Percentiles rank a stretch among this genome's conserved stretches.
Evolutionary conservation across 2,888 invertebrate genomes (phyloP).

Genomic region (Heliconius cydno): DNA sequence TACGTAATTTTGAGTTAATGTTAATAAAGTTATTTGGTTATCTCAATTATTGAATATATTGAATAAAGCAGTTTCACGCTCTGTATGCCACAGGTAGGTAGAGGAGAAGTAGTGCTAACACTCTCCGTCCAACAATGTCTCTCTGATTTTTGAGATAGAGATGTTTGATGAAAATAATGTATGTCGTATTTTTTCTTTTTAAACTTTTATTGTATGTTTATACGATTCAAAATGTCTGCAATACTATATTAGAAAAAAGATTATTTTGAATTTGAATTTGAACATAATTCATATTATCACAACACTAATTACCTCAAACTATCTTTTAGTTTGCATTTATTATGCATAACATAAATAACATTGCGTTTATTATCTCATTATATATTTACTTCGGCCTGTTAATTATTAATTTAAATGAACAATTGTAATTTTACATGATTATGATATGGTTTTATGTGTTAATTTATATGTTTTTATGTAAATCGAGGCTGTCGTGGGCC

Average conservation of each 20-base stretch:
- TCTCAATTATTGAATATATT: no score
- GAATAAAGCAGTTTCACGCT: no score
- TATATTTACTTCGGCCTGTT: neutral
- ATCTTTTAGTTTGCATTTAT: neutral
- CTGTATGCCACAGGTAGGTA: no score
- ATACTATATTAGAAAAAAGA: no score
- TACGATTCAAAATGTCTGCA: no score
- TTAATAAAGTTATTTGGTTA: no score
- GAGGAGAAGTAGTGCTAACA: no score
- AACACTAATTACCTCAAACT: neutral
- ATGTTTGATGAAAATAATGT: no score
- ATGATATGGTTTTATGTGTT: neutral
- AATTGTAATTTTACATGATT: neutral
- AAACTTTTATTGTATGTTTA: no score
- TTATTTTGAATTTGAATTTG: neutral
- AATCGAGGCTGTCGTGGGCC: neutral
- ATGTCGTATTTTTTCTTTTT: no score
- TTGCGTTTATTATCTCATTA: constrained; percentile 6
- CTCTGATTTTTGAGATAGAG: no score
- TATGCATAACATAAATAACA: neutral
- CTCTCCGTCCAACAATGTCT: no score
- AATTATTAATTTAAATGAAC: neutral
- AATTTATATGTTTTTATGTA: neutral
- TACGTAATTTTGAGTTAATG: neutral
- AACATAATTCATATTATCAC: neutral